phyloP scores from a whole-genome alignment of 2,888 invertebrate species.

The Odontocerum albicorne region DNA sequence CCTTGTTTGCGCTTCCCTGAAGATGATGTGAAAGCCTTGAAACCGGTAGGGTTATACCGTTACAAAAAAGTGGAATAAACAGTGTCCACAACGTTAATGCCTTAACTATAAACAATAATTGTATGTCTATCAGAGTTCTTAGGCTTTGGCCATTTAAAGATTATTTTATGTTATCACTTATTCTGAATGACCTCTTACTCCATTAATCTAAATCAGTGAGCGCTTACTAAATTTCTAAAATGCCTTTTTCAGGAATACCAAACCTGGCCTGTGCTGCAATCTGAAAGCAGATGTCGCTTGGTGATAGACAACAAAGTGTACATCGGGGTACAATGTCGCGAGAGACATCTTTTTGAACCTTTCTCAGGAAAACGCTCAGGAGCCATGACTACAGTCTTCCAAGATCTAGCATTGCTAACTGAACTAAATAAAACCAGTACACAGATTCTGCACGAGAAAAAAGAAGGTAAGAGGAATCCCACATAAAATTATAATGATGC shows the following conservation, averaged over 20 bases:
- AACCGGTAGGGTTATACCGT: no score
- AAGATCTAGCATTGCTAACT: slow-evolving; percentile 57
- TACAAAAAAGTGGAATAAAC: no score
- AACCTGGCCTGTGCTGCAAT: slow-evolving; percentile 74
- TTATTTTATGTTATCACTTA: no score
- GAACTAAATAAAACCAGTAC: slow-evolving; percentile 56
- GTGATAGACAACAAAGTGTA: slow-evolving; percentile 78
- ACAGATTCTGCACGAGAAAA: slow-evolving; percentile 50
- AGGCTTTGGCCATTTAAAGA: no score
- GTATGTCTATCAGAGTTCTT: no score
- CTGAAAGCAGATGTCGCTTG: slow-evolving; percentile 70
- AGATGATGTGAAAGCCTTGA: no score
- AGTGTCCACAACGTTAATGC: no score
- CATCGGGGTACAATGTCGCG: slow-evolving; percentile 68
- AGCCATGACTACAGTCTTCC: slow-evolving; percentile 67
- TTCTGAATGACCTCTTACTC: neutral
- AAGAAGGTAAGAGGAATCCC: slow-evolving; percentile 49
- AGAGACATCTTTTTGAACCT: slow-evolving; percentile 73
- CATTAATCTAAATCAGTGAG: neutral
- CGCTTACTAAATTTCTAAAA: neutral
- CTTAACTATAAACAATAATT: no score
- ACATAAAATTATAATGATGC: no score
- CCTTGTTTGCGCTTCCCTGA: no score
- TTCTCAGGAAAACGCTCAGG: slow-evolving; percentile 75
- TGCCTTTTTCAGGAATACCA: slow-evolving; percentile 62